Conservation (phyloP, 1,140 invertebrate genomes). For the Hyles vespertilio region DNA sequence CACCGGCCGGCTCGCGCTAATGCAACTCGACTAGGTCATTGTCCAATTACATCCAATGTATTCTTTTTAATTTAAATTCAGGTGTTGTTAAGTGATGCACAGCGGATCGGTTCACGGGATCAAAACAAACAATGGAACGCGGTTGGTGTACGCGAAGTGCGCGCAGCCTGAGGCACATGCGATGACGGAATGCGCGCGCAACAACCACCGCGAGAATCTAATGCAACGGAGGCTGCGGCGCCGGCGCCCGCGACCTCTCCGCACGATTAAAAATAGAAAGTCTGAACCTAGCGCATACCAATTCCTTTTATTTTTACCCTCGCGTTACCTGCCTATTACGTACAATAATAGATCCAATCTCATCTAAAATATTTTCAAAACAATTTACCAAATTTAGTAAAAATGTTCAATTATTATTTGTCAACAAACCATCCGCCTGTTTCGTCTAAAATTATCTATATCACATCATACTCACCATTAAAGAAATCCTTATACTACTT, state of each 20-base stretch:
- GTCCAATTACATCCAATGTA: constrained; percentile 33
- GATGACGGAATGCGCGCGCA: constrained; percentile 59
- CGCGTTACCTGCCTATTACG: constrained; percentile 52
- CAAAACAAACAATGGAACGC: constrained; percentile 40
- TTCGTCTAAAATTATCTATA: no score
- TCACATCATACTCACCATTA: no score
- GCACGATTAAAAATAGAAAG: constrained; percentile 73
- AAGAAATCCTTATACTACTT: no score
- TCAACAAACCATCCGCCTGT: no score
- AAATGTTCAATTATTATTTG: no score
- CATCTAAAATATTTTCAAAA: constrained; percentile 17
- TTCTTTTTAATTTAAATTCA: background rate
- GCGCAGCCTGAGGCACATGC: constrained; percentile 59
- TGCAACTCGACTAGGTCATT: constrained; percentile 57
- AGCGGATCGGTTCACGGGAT: constrained; percentile 16
- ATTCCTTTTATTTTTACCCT: constrained; percentile 68
- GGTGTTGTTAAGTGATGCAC: background rate
- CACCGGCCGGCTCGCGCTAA: constrained; percentile 39
- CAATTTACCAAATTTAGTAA: no score
- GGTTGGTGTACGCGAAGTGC: constrained; percentile 38
- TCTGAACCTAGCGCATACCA: constrained; percentile 55
- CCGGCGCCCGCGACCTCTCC: constrained; percentile 58
- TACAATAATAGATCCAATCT: constrained; percentile 40
- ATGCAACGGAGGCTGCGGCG: constrained; percentile 63
- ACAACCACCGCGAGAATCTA: constrained; percentile 44